Base-by-base conservation (phyloP, 2,113 vertebrate genomes). In the Talpa occidentalis region DNA sequence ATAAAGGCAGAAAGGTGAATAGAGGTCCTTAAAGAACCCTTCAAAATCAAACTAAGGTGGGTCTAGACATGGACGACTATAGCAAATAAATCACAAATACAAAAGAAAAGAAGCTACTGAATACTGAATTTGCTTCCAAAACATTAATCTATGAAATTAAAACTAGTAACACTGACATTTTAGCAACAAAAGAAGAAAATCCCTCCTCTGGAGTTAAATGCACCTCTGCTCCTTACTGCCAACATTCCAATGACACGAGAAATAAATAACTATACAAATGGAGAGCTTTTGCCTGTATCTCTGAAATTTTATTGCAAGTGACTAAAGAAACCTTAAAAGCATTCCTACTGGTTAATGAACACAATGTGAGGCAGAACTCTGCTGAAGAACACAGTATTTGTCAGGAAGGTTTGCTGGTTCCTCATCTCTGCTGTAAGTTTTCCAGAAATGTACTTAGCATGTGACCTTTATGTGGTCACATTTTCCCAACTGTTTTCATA, bases 401-500 rank as follows among this genome's bases (percentile, higher is more conserved):
- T 96, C 92, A 95, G 85, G 92, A 91, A 94, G 91, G 54, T 76
- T 49, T n/a, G 26, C 42, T 88, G 72, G 73, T 78, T 97, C 83
- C 96, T 94, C 70, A 69, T 94, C 60, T 91, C 95, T 28, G 86
- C 91, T 95, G 83, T 96, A 74, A 67, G 35, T 97, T 98, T 98
- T 98, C 98, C 97, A 97, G 95, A 74, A 95, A 95, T 73, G 62
- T 98, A 97, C 95, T 98, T 98, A 97, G 97, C 85, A 96, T 96
- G 92, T 97, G 97, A 98, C 97, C 97, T 98, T 96, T 97, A 93
- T 91, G 95, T 97, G 97, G 96, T 97, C 94, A 94, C 93, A 97
- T 95, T 98, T 97, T 95, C 96, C 85, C 91, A 97, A 97, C 91
- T 96, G 97, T 96, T 98, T 98, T 98, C 97, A 97, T 98, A 98